These are phyloP conservation scores for Oryctes rhinoceros DNA, from an alignment of 1,140 invertebrate genomes.

Conservation along the genomic window DNA sequence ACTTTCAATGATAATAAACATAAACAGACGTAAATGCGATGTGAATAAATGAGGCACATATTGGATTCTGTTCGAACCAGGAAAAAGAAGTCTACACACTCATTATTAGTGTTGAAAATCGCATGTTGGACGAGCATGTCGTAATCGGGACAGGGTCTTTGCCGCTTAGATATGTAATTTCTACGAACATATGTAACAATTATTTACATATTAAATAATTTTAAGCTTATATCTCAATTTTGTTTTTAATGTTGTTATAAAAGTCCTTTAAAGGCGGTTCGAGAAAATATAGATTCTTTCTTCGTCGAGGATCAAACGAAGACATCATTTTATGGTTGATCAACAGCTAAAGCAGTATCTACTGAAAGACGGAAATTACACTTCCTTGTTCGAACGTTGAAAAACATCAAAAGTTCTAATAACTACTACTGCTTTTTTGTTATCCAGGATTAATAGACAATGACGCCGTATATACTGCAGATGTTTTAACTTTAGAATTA, in stretches of 20 bases:
- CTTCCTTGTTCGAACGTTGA: background rate
- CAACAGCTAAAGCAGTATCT: too few relatives aligned
- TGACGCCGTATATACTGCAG: background rate
- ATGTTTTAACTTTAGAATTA: background rate
- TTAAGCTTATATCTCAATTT: too few relatives aligned
- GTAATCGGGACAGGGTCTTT: too few relatives aligned
- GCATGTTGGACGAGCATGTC: background rate
- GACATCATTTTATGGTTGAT: background rate
- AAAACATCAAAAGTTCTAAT: background rate
- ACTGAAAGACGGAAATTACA: background rate
- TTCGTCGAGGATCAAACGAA: background rate
- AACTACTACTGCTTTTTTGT: too few relatives aligned
- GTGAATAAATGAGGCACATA: constrained; percentile 11
- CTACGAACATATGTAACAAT: too few relatives aligned
- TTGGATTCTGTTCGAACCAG: constrained; percentile 3
- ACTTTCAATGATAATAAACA: constrained; percentile 33
- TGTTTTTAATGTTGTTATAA: too few relatives aligned
- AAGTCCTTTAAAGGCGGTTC: too few relatives aligned
- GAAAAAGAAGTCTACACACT: constrained; percentile 2
- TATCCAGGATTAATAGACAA: background rate
- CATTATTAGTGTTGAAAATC: constrained; percentile 24
- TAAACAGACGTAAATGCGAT: constrained; percentile 23
- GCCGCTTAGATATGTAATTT: too few relatives aligned
- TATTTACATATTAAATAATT: too few relatives aligned
- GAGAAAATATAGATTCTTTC: background rate